Percentiles rank a stretch among this genome's conserved stretches.
Conservation (phyloP, 2,797 vertebrate genomes). For the Karalla daura region DNA sequence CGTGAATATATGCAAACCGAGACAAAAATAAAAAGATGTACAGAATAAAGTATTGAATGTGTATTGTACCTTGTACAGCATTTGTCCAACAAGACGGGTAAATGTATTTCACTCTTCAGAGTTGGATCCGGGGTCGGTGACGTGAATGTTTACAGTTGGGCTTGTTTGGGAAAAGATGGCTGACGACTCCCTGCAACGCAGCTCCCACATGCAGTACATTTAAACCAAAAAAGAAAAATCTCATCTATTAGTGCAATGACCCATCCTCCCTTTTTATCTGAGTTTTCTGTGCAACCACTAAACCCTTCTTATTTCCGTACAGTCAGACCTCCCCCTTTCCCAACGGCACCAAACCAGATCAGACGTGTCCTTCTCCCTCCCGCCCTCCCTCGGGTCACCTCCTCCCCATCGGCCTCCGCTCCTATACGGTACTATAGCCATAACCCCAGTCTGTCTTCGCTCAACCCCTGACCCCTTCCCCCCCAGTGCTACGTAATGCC, state of each 20-base stretch:
- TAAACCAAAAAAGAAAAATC: conserved; percentile 78
- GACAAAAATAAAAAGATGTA: conserved; percentile 84
- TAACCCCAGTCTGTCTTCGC: conserved; percentile 65
- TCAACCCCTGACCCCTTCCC: conserved; percentile 51
- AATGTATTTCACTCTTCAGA: conserved; percentile 70
- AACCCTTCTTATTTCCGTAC: not conserved
- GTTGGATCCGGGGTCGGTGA: conserved; percentile 66
- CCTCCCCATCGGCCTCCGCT: conserved; percentile 21
- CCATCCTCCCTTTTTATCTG: not conserved
- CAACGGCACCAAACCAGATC: not conserved
- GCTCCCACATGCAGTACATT: conserved; percentile 50
- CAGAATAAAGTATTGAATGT: conserved; percentile 88
- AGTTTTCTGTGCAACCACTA: not conserved
- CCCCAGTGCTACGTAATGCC: conserved; percentile 63
- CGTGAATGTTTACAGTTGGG: conserved; percentile 79
- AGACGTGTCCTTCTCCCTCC: not conserved
- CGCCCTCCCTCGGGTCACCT: not conserved
- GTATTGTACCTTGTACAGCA: conserved; percentile 85
- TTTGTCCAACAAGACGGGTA: conserved; percentile 80
- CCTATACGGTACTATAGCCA: conserved; percentile 71
- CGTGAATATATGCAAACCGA: conserved; percentile 91
- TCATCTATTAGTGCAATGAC: conserved; percentile 11
- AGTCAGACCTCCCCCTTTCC: not conserved
- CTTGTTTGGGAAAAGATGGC: conserved; percentile 65
- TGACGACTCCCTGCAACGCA: conserved; percentile 37